Evolutionary conservation across 2,113 vertebrate species (phyloP).

Genomic region (Paradisaea rubra): DNA sequence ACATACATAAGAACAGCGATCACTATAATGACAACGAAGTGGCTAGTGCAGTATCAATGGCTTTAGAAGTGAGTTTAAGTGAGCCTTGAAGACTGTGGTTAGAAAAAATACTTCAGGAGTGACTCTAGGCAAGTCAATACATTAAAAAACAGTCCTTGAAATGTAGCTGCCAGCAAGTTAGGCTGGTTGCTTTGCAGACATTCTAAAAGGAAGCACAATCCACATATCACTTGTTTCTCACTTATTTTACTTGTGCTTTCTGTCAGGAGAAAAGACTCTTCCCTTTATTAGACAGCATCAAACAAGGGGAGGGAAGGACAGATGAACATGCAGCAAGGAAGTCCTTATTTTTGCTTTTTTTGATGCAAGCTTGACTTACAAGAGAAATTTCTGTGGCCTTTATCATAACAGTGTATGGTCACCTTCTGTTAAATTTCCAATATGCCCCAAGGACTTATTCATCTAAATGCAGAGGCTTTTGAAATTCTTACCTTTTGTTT

Average conservation of each 20-base stretch:
- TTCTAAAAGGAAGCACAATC: not conserved
- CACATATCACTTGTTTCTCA: not conserved
- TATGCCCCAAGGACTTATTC: not conserved
- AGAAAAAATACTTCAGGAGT: constrained; percentile 15
- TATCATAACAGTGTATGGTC: not conserved
- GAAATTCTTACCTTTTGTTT: not conserved
- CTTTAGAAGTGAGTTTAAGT: not conserved
- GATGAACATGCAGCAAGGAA: not conserved
- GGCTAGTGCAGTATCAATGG: not conserved
- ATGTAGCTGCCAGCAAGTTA: not conserved
- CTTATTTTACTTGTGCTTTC: not conserved
- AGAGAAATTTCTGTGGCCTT: not conserved
- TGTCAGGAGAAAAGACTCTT: not conserved
- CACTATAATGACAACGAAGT: not conserved
- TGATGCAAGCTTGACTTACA: not conserved
- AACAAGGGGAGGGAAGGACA: not conserved
- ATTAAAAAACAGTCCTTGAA: not conserved
- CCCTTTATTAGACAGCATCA: not conserved
- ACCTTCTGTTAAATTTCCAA: not conserved
- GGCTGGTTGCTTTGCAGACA: not conserved
- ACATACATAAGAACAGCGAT: not conserved
- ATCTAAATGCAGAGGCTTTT: not conserved
- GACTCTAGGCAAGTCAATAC: constrained; percentile 19
- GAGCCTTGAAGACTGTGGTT: not conserved
- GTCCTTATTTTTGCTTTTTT: not conserved